A percentile compares a stretch with the other conserved stretches of the same genome.
Evolutionary conservation across 1,140 invertebrate species (phyloP).

Genomic region (Venustaconcha ellipsiformis): DNA sequence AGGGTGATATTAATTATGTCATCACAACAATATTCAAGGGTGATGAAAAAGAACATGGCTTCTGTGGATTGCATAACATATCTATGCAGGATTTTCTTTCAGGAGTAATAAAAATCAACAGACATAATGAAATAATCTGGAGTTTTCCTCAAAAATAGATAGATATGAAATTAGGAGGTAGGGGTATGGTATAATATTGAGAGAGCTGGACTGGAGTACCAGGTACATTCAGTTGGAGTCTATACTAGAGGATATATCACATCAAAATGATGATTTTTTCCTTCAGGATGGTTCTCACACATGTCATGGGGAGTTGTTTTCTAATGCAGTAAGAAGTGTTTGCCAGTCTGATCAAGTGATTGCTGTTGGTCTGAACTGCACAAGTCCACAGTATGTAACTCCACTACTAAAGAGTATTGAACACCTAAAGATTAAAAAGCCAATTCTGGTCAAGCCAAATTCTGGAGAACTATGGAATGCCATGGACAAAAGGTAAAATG

Average conservation of each 20-base stretch:
- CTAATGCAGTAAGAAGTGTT: conserved; percentile 72
- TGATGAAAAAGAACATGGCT: no score
- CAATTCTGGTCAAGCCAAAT: conserved; percentile 80
- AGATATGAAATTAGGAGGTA: not conserved
- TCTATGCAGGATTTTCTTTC: no score
- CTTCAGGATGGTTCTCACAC: conserved; percentile 62
- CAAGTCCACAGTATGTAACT: conserved; percentile 75
- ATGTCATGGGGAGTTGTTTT: conserved; percentile 78
- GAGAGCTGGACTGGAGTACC: no score
- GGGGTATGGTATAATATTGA: not conserved
- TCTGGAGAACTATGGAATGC: conserved; percentile 79
- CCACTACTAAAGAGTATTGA: conserved; percentile 70
- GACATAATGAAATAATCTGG: not conserved
- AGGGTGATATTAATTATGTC: no score
- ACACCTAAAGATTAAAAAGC: conserved; percentile 29
- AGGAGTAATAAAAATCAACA: no score
- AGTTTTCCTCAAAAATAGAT: not conserved
- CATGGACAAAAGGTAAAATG: conserved; percentile 48
- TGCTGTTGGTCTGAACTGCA: conserved; percentile 90
- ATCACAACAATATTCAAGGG: no score
- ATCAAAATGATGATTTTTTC: conserved; percentile 11
- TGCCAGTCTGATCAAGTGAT: conserved; percentile 77
- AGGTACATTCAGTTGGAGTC: no score
- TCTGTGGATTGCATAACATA: no score
- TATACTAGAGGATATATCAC: no score